Percentiles rank a stretch among this genome's conserved stretches.
Evolutionary conservation across 2,797 vertebrate genomes (phyloP).

Genomic region (Halcyon leucocephala): DNA sequence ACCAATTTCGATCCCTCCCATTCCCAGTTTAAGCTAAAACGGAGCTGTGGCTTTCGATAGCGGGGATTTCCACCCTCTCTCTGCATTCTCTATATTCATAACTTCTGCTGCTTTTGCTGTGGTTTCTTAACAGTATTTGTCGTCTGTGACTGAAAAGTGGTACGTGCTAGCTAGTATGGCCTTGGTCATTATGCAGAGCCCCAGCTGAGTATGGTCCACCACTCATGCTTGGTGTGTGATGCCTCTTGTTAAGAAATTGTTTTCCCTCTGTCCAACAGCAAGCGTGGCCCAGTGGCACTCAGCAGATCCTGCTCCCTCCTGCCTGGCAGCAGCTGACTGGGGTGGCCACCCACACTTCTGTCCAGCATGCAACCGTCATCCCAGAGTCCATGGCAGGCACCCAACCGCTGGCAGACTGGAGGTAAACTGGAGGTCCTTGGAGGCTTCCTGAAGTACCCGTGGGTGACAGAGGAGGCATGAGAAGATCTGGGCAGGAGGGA

Average conservation of each 20-base stretch:
- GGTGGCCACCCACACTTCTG: constrained; percentile 90
- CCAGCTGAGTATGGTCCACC: not conserved
- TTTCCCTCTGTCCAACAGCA: constrained; percentile 81
- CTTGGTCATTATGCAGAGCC: accelerated
- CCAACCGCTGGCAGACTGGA: constrained; percentile 95
- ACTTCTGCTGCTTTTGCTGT: not conserved
- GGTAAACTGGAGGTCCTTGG: constrained; percentile 78
- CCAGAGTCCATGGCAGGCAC: constrained; percentile 93
- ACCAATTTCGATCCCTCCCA: not conserved
- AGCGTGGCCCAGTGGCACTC: constrained; percentile 96
- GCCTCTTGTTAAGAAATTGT: not conserved
- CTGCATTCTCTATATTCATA: not conserved
- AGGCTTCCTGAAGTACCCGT: not conserved
- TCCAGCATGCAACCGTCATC: constrained; percentile 95
- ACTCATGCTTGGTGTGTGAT: accelerated
- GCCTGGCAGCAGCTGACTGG: constrained; percentile 98
- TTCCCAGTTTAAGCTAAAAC: not conserved
- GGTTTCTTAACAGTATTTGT: not conserved
- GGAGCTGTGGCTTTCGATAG: not conserved
- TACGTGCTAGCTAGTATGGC: not conserved
- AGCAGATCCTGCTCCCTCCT: constrained; percentile 96
- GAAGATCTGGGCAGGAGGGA: not conserved
- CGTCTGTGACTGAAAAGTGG: not conserved
- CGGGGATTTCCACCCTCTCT: not conserved
- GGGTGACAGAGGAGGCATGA: not conserved